Conservation (phyloP, 1,140 invertebrate species). For the Drosophila serrata region DNA sequence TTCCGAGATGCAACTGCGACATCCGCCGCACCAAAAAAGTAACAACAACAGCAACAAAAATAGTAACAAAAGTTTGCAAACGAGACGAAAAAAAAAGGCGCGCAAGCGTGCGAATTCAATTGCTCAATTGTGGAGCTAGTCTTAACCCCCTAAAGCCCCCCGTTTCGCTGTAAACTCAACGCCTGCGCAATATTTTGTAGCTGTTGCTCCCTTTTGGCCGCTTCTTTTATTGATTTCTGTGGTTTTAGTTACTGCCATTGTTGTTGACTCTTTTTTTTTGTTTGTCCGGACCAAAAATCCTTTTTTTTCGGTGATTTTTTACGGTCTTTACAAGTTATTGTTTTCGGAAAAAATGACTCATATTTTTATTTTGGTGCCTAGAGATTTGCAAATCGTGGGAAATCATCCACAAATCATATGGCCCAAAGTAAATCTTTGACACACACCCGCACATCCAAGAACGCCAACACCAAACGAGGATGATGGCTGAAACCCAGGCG, state of each 20-base stretch:
- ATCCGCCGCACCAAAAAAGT: constrained; percentile 61
- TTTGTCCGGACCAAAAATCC: constrained; percentile 42
- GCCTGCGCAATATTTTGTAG: constrained; percentile 67
- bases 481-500: constrained; percentile 30
- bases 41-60: constrained; percentile 34
- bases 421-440: constrained; percentile 56
- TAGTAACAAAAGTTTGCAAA: constrained; percentile 25
- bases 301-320: constrained; percentile 52
- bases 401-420: constrained; percentile 60
- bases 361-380: constrained; percentile 42
- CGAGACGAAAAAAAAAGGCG: constrained; percentile 66
- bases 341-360: constrained; percentile 75
- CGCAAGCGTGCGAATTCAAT: constrained; percentile 84
- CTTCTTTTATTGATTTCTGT: constrained; percentile 82
- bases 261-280: constrained; percentile 9
- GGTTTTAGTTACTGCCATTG: constrained; percentile 64
- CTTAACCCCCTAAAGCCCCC: constrained; percentile 17
- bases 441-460: constrained; percentile 64
- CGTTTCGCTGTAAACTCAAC: constrained; percentile 30
- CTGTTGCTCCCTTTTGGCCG: constrained; percentile 64
- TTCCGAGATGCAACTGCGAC: constrained; percentile 81
- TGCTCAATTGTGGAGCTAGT: constrained; percentile 73
- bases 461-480: constrained; percentile 52
- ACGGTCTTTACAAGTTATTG: constrained; percentile 74
- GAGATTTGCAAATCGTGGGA: constrained; percentile 73